Evolutionary conservation across 2,797 vertebrate genomes (phyloP).

Genomic region (Phrynocephalus forsythii): DNA sequence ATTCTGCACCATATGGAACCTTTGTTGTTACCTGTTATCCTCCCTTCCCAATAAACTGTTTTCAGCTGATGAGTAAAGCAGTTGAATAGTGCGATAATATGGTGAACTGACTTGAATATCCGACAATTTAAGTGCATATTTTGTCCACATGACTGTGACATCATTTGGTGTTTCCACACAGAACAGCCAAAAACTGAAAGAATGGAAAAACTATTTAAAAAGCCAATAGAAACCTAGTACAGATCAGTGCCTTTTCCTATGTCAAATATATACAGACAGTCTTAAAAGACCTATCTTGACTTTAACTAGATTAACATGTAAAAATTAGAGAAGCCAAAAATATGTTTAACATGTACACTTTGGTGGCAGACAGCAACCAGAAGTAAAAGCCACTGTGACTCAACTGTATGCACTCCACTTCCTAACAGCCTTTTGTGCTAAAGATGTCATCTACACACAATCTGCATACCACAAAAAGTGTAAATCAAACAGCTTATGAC

Average conservation of each 20-base stretch:
- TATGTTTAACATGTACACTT: slow-evolving; percentile 59
- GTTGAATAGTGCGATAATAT: slow-evolving; percentile 57
- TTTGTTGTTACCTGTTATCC: background rate
- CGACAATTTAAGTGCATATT: slow-evolving; percentile 10
- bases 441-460: background rate
- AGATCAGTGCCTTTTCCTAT: slow-evolving; percentile 44
- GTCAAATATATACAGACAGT: slow-evolving; percentile 58
- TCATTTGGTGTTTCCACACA: slow-evolving; percentile 57
- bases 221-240: slow-evolving; percentile 47
- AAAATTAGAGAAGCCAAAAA: slow-evolving; percentile 57
- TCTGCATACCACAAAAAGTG: slow-evolving; percentile 28
- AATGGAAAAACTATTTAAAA: slow-evolving; percentile 59
- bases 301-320: slow-evolving; percentile 49
- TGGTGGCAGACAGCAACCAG: slow-evolving; percentile 52
- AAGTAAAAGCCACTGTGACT: slow-evolving; percentile 22
- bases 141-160: background rate
- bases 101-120: slow-evolving; percentile 3
- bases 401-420: slow-evolving; percentile 45
- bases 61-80: slow-evolving; percentile 57
- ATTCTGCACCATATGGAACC: background rate
- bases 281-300: slow-evolving; percentile 26
- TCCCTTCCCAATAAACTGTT: slow-evolving; percentile 13
- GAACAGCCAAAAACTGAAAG: slow-evolving; percentile 67
- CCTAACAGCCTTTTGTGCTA: slow-evolving; percentile 29
- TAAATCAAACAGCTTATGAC: background rate